Percentiles rank a stretch among this genome's conserved stretches.
phyloP scores from a whole-genome alignment of 2,888 invertebrate genomes.

The Allolobophora icterica region DNA sequence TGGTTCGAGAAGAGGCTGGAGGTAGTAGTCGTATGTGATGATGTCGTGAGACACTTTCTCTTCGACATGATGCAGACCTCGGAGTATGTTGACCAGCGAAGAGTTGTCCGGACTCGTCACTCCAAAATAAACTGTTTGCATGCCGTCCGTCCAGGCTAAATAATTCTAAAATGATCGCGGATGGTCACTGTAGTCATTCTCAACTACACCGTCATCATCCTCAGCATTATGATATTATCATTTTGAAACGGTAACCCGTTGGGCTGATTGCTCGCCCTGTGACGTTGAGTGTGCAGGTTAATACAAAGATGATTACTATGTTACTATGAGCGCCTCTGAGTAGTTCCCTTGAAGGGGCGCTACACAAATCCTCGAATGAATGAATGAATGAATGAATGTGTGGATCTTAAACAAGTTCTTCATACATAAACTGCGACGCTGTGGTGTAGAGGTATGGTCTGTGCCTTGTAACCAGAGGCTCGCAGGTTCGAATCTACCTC shows the following conservation, averaged over 20 bases:
- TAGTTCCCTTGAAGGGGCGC: no score
- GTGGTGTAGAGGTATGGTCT: no score
- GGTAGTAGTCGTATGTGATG: conserved; percentile 41
- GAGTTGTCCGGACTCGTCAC: background rate
- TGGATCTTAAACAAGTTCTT: no score
- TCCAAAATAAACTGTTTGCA: conserved; percentile 35
- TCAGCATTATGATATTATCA: conserved; percentile 21
- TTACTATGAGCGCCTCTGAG: no score
- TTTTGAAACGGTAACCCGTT: background rate
- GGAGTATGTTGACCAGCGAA: conserved; percentile 9
- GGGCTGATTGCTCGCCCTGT: no score
- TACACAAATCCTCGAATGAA: no score
- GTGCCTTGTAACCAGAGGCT: no score
- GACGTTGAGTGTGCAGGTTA: no score
- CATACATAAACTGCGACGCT: no score
- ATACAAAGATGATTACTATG: no score
- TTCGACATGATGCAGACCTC: conserved; percentile 35
- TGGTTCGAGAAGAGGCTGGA: conserved; percentile 38
- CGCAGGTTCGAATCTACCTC: no score
- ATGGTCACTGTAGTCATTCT: conserved; percentile 3
- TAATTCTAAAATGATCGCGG: conserved; percentile 33
- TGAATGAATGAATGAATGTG: no score
- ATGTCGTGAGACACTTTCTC: conserved; percentile 40
- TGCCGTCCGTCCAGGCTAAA: conserved; percentile 43
- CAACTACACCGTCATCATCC: background rate